Percentiles rank a stretch among this genome's conserved stretches.
Conservation (phyloP, 2,888 invertebrate species). For the Andrena hattorfiana region DNA sequence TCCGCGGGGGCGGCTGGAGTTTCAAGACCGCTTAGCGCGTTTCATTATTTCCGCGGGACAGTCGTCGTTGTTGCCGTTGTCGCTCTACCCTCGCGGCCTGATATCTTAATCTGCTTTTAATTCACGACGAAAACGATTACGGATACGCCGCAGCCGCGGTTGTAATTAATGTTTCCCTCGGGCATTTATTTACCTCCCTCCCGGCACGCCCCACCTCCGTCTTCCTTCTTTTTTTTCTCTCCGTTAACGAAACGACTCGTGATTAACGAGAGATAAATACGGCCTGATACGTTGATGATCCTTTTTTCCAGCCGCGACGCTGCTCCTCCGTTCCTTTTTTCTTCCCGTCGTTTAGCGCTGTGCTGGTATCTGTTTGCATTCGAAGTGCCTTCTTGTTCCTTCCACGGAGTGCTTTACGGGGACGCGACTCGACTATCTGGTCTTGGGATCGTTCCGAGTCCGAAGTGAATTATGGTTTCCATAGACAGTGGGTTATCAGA, state of each 20-base stretch:
- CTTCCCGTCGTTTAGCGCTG: not conserved
- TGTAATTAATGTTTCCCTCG: constrained; percentile 49
- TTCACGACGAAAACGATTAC: constrained; percentile 52
- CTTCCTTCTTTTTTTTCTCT: not conserved
- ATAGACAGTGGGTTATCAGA: not conserved
- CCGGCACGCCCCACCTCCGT: too few species aligned
- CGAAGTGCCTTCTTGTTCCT: not conserved
- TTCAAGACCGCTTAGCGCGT: constrained; percentile 57
- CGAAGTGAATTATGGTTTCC: not conserved
- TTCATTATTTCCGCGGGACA: constrained; percentile 57
- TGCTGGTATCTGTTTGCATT: constrained; percentile 5
- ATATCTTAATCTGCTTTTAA: constrained; percentile 60
- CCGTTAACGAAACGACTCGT: constrained; percentile 28
- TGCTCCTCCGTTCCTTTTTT: not conserved
- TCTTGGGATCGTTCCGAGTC: not conserved
- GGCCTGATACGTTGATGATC: constrained; percentile 33
- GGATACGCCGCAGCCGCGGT: constrained; percentile 12
- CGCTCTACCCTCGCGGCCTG: not conserved
- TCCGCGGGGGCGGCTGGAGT: constrained; percentile 42
- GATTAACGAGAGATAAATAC: constrained; percentile 49
- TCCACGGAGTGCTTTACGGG: not conserved
- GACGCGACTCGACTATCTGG: not conserved
- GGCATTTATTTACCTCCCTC: constrained; percentile 15
- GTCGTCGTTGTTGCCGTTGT: constrained; percentile 35
- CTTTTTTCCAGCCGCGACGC: not conserved